Base-by-base conservation (phyloP, 2,113 vertebrate genomes). In the Mustelus asterias region DNA sequence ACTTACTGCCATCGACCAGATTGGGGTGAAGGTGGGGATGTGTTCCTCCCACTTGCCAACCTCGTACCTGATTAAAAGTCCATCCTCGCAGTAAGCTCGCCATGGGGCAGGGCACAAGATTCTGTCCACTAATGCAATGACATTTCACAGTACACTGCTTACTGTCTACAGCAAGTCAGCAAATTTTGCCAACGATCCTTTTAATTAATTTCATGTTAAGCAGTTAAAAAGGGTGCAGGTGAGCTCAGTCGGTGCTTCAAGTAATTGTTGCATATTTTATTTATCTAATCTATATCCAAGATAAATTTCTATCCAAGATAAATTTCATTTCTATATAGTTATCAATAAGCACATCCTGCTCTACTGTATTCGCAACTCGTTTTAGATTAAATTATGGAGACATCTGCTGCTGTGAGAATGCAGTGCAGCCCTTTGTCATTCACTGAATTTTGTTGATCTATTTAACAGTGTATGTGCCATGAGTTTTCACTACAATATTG, bases 371-470 rank as follows among this genome's bases (percentile, higher is more conserved):
- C 70, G 14, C 63, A 94, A 94, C 9, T 33, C 9, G 26, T 72
- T 70, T 70, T 72, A 72, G 7, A 72, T 95, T 95, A 76, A 95
- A 69, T 44, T 95, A 29, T 95, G 44, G 69, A 95, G 69, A 95
- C 94, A 54, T 48, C 94, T 95, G 44, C 94, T 48, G 69, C 69
- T 95, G 65, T 76, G 69, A 29, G 13, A 95, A 95, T 95, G 94
- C 69, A 95, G 13, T 95, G 37, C 67, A 95, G 67, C 13, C 13
- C 13, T 94, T 95, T 72, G 69, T 95, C 94, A 72, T 60, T n/a
- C 29, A 16, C 54, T 10, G 10, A 48, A 13, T 0, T 90, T 90
- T 90, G 29, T 90, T 90, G 16, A 83, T 60, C 88, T 48, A 90
- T 90, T 90, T 60, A 60, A 63, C 29, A 60, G 29, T 54, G 54